A percentile compares a stretch with the other conserved stretches of the same genome.
Conservation (phyloP, 2,113 vertebrate species). For the Leptobrachium leishanense region DNA sequence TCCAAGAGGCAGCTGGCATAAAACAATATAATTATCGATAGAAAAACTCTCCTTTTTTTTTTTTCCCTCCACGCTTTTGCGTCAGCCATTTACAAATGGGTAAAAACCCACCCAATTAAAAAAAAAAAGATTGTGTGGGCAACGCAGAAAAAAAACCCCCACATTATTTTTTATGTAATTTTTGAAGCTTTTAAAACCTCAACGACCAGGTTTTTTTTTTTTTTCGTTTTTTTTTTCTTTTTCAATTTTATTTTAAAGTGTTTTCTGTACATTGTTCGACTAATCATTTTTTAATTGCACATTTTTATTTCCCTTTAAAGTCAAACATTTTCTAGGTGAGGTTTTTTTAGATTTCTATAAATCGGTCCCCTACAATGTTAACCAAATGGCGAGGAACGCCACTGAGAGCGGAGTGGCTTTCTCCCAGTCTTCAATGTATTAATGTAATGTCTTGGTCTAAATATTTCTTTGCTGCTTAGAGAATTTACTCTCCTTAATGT, state of each 20-base stretch:
- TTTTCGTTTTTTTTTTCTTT: neutral
- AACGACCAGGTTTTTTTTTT: no score
- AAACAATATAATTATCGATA: no score
- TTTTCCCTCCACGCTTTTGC: no score
- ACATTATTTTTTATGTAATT: no score
- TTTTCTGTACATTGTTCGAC: neutral
- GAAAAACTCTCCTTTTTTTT: no score
- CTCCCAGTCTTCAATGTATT: constrained; percentile 35
- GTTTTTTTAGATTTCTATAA: neutral
- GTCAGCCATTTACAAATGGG: neutral
- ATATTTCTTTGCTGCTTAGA: constrained; percentile 49
- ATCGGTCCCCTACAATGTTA: constrained; percentile 22
- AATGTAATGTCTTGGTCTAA: constrained; percentile 50
- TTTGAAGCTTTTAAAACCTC: neutral
- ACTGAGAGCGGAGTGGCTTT: constrained; percentile 23
- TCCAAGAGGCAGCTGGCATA: no score
- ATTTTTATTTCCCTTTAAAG: constrained; percentile 18
- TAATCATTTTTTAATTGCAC: neutral
- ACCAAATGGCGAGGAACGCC: constrained; percentile 33
- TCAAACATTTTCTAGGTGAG: neutral
- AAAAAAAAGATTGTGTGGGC: neutral
- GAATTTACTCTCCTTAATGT: constrained; percentile 50
- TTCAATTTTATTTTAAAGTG: neutral
- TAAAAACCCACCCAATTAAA: neutral
- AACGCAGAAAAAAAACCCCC: neutral